Percentiles rank a stretch among this genome's conserved stretches.
Evolutionary conservation across 2,113 vertebrate genomes (phyloP).

Genomic region (Silurus asotus): DNA sequence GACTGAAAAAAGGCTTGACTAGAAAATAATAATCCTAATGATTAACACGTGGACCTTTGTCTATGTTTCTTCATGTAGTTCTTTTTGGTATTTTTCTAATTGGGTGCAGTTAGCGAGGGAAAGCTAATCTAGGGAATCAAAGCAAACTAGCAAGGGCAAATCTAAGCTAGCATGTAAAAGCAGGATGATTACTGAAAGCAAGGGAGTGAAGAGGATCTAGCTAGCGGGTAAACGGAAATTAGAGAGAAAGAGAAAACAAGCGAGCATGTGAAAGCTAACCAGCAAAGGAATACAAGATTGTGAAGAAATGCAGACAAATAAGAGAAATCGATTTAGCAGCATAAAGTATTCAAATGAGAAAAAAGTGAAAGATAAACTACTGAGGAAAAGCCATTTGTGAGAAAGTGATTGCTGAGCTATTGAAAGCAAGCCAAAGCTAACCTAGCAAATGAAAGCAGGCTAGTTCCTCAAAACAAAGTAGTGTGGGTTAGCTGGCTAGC

Average conservation of each 20-base stretch:
- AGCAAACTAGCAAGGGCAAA: neutral
- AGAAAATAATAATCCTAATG: constrained; percentile 1
- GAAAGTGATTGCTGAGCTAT: too few relatives aligned
- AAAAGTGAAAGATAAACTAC: too few relatives aligned
- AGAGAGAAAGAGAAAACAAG: too few relatives aligned
- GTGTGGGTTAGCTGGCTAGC: too few relatives aligned
- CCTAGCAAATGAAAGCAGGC: too few relatives aligned
- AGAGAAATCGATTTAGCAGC: too few relatives aligned
- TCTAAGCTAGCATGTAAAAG: neutral
- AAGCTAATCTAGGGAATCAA: neutral
- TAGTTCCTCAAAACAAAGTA: too few relatives aligned
- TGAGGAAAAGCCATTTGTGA: too few relatives aligned
- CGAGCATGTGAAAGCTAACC: neutral
- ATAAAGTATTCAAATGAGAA: too few relatives aligned
- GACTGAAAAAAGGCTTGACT: neutral
- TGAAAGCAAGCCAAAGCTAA: neutral
- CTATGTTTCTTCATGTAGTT: neutral
- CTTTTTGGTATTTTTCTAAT: neutral
- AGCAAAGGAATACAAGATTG: neutral
- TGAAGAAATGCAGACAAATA: too few relatives aligned
- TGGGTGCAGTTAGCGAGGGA: neutral
- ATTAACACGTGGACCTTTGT: neutral
- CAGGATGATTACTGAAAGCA: neutral
- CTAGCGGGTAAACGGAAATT: neutral
- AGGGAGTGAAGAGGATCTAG: neutral